Evolutionary conservation across 2,797 vertebrate genomes (phyloP).

Genomic region (Agapornis canus): DNA sequence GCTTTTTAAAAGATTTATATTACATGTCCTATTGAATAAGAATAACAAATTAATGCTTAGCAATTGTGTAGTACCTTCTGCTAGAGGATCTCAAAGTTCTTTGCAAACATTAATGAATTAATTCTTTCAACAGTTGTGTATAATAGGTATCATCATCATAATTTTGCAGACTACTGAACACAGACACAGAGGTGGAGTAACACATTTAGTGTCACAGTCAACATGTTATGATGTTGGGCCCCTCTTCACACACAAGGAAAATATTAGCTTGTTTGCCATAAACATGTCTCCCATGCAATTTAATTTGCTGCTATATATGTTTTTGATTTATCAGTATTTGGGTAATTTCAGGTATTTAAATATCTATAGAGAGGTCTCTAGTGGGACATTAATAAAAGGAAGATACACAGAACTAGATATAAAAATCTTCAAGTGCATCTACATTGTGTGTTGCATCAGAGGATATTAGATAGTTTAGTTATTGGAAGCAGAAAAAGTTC

Average conservation of each 20-base stretch:
- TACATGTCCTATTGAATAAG: constrained; percentile 19
- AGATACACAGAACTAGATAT: not conserved
- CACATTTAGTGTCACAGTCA: not conserved
- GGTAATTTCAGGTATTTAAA: not conserved
- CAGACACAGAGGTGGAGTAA: not conserved
- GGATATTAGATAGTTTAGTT: not conserved
- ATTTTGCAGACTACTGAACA: constrained; percentile 12
- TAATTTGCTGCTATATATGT: not conserved
- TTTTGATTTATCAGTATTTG: not conserved
- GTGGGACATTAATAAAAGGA: not conserved
- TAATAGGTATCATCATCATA: constrained; percentile 34
- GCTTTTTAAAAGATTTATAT: constrained; percentile 25
- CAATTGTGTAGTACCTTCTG: constrained; percentile 19
- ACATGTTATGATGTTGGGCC: not conserved
- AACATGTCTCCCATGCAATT: not conserved
- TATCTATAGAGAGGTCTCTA: not conserved
- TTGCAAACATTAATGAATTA: constrained; percentile 54
- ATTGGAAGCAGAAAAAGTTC: not conserved
- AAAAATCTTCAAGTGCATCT: not conserved
- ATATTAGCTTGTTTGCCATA: constrained; percentile 7
- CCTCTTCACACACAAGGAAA: not conserved
- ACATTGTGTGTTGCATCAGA: not conserved
- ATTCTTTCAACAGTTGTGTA: not conserved
- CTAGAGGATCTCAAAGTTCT: constrained; percentile 12
- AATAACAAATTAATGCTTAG: constrained; percentile 45